Evolutionary conservation across 1,140 invertebrate genomes (phyloP), one percentile per base, ranked within the genome.

Genomic region (Paracyclopina nana): DNA sequence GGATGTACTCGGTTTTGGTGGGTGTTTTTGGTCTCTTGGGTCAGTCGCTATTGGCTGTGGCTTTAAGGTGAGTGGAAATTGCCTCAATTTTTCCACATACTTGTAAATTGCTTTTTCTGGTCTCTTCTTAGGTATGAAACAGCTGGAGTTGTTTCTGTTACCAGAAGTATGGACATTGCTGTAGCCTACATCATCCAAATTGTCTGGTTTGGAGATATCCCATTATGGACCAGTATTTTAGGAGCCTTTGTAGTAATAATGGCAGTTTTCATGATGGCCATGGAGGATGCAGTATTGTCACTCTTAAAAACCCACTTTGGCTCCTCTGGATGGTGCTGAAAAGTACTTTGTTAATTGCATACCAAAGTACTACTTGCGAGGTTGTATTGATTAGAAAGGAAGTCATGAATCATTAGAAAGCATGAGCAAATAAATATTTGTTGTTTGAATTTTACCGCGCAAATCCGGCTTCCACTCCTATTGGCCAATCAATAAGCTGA

Each of bases 141-240:
- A 4, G 45, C 45, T 11, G 45, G 45, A 16, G 45, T 48, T 22
- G 45, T 48, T 2, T 48, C 45, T 2, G 45, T 48, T 2, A 48
- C 45, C 6, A 3, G 45, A 22, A 48, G 45, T 22, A 48, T 48
- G 45, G 45, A 48, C 22, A 48, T 48, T 26, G 45, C 45, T 5
- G 45, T 48, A 14, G 45, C 45, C 9, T 48, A 48, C 25, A 8
- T 48, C 5, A 48, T 48, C n/a, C 45, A 48, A 26, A 48, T 48
- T 26, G 25, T 29, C n/a, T 48, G 28, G 25, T 48, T 48, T 48
- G 45, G 45, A 26, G 45, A 48, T 28, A 48, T 48, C 25, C 45
- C 45, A 3, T n/a, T 48, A n/a, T 48, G 45, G 45, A 48, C 45
- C 5, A 48, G 45, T 29, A 48, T 48, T 4, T 28, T 48, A 4